Conservation (phyloP, 92 coral and sea anemone genomes). For the Desmophyllum pertusum region DNA sequence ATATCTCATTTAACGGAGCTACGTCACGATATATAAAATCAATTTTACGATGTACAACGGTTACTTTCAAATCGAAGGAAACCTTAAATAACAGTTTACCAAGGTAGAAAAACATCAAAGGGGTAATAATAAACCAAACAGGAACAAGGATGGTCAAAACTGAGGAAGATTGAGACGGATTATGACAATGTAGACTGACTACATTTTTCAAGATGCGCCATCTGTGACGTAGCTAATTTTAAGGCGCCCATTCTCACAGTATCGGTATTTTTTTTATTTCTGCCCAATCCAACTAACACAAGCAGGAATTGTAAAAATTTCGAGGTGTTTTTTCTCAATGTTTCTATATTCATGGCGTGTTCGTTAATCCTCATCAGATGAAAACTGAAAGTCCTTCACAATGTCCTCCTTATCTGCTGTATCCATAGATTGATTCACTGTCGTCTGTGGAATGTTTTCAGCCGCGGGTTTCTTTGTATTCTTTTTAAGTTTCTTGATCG, state of each 20-base stretch:
- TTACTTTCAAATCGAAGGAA: too few relatives aligned
- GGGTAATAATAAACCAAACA: too few relatives aligned
- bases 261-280: background rate
- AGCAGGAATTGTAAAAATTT: background rate
- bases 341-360: background rate
- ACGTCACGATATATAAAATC: too few relatives aligned
- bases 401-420: conserved; percentile 75
- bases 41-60: too few relatives aligned
- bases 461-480: conserved; percentile 20
- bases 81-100: too few relatives aligned
- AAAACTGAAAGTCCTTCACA: conserved; percentile 88
- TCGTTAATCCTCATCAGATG: conserved; percentile 82
- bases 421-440: conserved; percentile 1
- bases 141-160: too few relatives aligned
- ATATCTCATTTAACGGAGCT: too few relatives aligned
- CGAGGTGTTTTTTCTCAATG: background rate
- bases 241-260: background rate
- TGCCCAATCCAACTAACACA: background rate
- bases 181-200: too few relatives aligned
- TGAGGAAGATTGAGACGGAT: too few relatives aligned
- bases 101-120: too few relatives aligned
- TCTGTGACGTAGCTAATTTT: too few relatives aligned
- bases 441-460: background rate
- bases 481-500: conserved; percentile 40
- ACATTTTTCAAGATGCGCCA: too few relatives aligned